A percentile compares a stretch with the other conserved stretches of the same genome.
These are phyloP conservation scores for Amiota minor DNA, from an alignment of 2,888 invertebrate species.

Conservation along the genomic window DNA sequence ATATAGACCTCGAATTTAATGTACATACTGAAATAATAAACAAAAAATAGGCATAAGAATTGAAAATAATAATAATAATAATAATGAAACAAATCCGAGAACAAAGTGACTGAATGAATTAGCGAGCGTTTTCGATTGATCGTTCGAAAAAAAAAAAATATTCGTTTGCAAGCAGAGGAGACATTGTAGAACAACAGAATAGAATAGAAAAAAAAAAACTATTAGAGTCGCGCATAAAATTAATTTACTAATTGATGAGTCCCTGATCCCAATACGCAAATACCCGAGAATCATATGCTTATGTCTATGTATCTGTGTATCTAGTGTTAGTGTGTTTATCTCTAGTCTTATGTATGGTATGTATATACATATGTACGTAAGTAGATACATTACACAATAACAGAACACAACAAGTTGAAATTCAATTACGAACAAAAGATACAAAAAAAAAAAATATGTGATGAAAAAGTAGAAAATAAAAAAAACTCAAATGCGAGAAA, in stretches of 20 bases:
- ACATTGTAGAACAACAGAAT: conserved; percentile 22
- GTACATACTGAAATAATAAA: conserved; percentile 41
- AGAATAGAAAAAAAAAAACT: conserved; percentile 37
- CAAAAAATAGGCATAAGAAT: not conserved
- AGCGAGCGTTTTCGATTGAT: not conserved
- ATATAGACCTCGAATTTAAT: conserved; percentile 36
- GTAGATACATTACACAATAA: conserved; percentile 1
- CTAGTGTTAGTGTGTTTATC: too few species aligned
- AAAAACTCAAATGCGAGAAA: conserved; percentile 20
- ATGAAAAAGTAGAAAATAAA: conserved; percentile 10
- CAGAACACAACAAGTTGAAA: conserved; percentile 26
- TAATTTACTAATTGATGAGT: conserved; percentile 72
- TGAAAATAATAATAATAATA: not conserved
- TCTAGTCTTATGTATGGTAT: too few species aligned
- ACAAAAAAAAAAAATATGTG: conserved; percentile 3
- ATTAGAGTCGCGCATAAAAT: conserved; percentile 66
- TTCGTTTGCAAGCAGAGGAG: not conserved
- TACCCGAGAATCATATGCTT: conserved; percentile 52
- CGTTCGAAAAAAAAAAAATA: not conserved
- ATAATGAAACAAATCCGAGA: not conserved
- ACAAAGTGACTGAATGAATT: not conserved
- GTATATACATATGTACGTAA: conserved; percentile 12
- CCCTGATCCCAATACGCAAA: conserved; percentile 73
- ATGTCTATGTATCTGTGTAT: not conserved
- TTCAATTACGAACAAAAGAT: conserved; percentile 28